phyloP scores from a whole-genome alignment of 2,797 vertebrate genomes.

The Thunnus albacares region DNA sequence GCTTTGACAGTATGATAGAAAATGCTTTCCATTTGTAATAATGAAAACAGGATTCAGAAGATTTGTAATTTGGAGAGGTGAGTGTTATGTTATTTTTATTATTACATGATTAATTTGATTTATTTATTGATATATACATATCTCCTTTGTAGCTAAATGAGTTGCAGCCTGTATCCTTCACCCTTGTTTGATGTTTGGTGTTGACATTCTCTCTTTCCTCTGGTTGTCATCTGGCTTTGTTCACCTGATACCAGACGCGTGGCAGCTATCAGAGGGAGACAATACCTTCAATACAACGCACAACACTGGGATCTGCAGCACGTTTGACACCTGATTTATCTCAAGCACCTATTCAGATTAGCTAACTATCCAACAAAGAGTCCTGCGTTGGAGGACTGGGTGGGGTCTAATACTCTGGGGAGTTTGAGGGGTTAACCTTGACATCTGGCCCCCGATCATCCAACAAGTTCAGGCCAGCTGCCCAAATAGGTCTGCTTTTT shows the following conservation, averaged over 20 bases:
- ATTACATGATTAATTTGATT: background rate
- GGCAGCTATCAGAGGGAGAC: slow-evolving; percentile 84
- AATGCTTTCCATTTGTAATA: background rate
- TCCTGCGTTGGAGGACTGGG: slow-evolving; percentile 36
- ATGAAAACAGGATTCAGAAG: background rate
- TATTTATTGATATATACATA: background rate
- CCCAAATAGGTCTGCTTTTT: slow-evolving; percentile 74
- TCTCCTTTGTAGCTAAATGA: background rate
- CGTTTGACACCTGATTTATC: slow-evolving; percentile 83
- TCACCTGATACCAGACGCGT: slow-evolving; percentile 85
- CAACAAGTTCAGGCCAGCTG: slow-evolving; percentile 75
- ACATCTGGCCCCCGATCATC: slow-evolving; percentile 82
- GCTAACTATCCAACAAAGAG: slow-evolving; percentile 73
- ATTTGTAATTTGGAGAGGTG: background rate
- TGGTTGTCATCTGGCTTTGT: slow-evolving; percentile 84
- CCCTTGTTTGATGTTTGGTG: slow-evolving; percentile 29
- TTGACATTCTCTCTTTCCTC: slow-evolving; percentile 49
- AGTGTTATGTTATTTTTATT: background rate
- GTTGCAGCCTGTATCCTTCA: background rate
- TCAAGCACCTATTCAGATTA: slow-evolving; percentile 81
- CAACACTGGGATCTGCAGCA: slow-evolving; percentile 62
- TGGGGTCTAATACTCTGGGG: slow-evolving; percentile 60
- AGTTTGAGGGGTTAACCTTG: slow-evolving; percentile 72
- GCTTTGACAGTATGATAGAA: background rate
- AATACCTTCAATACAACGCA: slow-evolving; percentile 77